Base-by-base conservation (phyloP, 2,113 vertebrate species). In the Apodemus sylvaticus region DNA sequence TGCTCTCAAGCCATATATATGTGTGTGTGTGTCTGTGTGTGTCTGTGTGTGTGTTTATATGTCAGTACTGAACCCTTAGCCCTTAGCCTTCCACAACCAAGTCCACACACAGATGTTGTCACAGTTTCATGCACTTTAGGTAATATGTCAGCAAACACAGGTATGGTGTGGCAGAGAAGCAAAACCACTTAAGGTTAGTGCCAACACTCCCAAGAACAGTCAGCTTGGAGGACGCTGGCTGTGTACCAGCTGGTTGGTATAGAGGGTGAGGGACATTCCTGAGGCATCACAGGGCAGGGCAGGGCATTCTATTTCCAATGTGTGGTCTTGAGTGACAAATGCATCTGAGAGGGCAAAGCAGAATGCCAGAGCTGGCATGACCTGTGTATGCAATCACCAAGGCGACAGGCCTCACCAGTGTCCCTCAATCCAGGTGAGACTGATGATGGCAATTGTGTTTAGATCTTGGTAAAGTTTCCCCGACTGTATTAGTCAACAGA, bases 321-420 rank as follows among this genome's bases (percentile, higher is more conserved):
- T n/a, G 11, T 51, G 16, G 19, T 48, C 36, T 53, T 58, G n/a
- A 73, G 29, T 17, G 36, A 14, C 81, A 10, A 16, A n/a, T 20
- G 34, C 62, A 87, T 92, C 71, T 64, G 66, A 45, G 7, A 89
- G 29, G 42, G 42, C 2, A 14, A 95, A 51, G 78, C 73, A 70
- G 64, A 88, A 9, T 5, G 60, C 66, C 88, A 78, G 78, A 48
- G 55, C 78, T 66, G 48, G 86, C 62, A 87, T 48, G 73, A 79
- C 93, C 89, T 87, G 81, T 94, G 96, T 83, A 86, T 45, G 93
- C 71, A 86, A 31, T 12, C 36, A 62, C 89, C 83, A 89, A 19
- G 14, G 13, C n/a, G n/a, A 78, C 2, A 42, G 89, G 24, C 12
- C 60, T 22, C 62, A 45, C 48, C 13, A 55, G 29, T 17, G 48